These are phyloP conservation scores for Turdus rufiventris DNA, from an alignment of 2,113 vertebrate genomes.

Conservation along the genomic window DNA sequence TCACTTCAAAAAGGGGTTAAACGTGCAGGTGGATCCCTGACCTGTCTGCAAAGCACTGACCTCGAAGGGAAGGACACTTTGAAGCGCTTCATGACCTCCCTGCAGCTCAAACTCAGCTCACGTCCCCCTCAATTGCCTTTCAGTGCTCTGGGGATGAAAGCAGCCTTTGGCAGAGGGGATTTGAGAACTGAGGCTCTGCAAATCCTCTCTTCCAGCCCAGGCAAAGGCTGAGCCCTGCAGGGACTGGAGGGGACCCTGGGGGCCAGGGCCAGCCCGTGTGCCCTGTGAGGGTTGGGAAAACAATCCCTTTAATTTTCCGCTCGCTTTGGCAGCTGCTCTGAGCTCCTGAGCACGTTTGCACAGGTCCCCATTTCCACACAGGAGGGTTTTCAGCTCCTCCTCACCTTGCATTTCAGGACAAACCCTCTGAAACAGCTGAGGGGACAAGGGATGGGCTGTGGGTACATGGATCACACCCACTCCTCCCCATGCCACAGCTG, in stretches of 20 bases:
- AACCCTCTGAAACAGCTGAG: background rate
- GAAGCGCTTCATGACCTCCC: background rate
- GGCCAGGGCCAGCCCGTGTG: background rate
- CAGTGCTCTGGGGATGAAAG: background rate
- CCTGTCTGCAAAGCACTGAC: background rate
- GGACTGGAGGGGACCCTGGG: fast-evolving
- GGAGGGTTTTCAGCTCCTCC: background rate
- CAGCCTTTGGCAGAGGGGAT: background rate
- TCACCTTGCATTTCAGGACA: fast-evolving
- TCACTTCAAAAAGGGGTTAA: background rate
- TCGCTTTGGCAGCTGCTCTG: slow-evolving; percentile 47
- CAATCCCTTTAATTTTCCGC: slow-evolving; percentile 48
- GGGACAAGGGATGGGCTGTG: background rate
- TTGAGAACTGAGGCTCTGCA: background rate
- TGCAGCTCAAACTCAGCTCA: background rate
- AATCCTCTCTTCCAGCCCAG: background rate
- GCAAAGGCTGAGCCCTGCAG: fast-evolving
- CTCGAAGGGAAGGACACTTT: background rate
- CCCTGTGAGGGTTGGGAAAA: background rate
- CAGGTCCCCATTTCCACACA: background rate
- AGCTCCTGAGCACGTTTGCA: background rate
- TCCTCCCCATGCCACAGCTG: fast-evolving
- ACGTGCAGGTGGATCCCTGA: background rate
- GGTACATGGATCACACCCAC: fast-evolving
- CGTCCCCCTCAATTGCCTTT: background rate